Percentiles rank a stretch among this genome's conserved stretches.
Evolutionary conservation across 2,888 invertebrate species (phyloP).

Genomic region (Emesis furor): DNA sequence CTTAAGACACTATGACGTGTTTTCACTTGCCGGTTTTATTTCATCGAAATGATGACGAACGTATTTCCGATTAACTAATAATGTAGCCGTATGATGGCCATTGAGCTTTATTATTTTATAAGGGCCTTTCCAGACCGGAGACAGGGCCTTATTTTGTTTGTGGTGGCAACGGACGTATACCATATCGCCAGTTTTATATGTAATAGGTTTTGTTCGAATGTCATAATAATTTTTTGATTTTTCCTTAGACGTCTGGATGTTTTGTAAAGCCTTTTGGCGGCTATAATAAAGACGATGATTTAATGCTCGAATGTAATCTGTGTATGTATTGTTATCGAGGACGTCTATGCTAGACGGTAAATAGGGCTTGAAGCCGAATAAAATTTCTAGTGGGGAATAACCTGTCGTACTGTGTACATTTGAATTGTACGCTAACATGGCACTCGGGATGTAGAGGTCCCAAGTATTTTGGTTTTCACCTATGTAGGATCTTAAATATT

Average conservation of each 20-base stretch:
- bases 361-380: background rate
- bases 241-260: slow-evolving; percentile 34
- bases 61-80: slow-evolving; percentile 1
- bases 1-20: background rate
- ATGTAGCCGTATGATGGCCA: background rate
- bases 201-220: slow-evolving; percentile 3
- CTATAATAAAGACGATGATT: slow-evolving; percentile 35
- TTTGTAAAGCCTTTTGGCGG: slow-evolving; percentile 35
- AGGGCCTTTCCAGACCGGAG: slow-evolving; percentile 37
- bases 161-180: slow-evolving; percentile 30
- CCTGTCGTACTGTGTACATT: slow-evolving; percentile 1
- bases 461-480: slow-evolving; percentile 13
- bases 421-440: background rate
- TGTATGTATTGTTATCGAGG: slow-evolving; percentile 23
- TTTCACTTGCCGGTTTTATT: background rate
- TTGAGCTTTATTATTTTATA: slow-evolving; percentile 29
- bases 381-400: background rate
- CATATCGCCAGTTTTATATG: slow-evolving; percentile 32
- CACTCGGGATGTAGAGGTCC: slow-evolving; percentile 8
- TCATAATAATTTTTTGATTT: slow-evolving; percentile 40
- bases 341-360: background rate
- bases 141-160: slow-evolving; percentile 31
- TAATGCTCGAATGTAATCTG: slow-evolving; percentile 21
- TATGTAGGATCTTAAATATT: slow-evolving; percentile 27
- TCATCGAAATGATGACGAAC: slow-evolving; percentile 1